Evolutionary conservation across 2,888 invertebrate genomes (phyloP).

Genomic region (Drosophila helvetica): DNA sequence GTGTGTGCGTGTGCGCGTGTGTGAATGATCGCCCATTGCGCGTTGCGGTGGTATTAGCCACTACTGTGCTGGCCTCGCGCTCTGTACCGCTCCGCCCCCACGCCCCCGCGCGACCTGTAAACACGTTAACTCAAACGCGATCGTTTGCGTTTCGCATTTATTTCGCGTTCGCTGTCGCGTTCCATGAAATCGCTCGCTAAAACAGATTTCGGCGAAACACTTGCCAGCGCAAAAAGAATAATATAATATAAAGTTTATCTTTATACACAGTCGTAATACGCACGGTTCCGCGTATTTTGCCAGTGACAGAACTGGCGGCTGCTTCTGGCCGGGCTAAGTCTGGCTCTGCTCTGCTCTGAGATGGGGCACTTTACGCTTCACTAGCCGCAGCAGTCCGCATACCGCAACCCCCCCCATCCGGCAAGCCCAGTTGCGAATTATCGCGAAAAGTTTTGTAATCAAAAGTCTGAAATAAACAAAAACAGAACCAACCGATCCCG

Average conservation of each 20-base stretch:
- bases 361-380: constrained; percentile 45
- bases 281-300: background rate
- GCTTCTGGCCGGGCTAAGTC: constrained; percentile 34
- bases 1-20: constrained; percentile 25
- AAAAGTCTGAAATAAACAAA: constrained; percentile 36
- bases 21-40: constrained; percentile 35
- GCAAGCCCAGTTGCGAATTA: background rate
- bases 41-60: constrained; percentile 17
- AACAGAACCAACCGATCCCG: constrained; percentile 32
- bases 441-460: constrained; percentile 1
- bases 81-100: constrained; percentile 9
- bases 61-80: background rate
- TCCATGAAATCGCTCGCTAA: background rate
- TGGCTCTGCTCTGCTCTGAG: constrained; percentile 31
- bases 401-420: background rate
- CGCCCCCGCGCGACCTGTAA: constrained; percentile 27
- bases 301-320: background rate
- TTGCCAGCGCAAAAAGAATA: background rate
- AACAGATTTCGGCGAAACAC: constrained; percentile 1
- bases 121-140: background rate
- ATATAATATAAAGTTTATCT: background rate
- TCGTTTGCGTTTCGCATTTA: background rate
- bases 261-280: background rate
- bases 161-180: background rate
- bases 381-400: constrained; percentile 20